Conservation (phyloP, 2,888 invertebrate genomes). For the Merodon equestris region DNA sequence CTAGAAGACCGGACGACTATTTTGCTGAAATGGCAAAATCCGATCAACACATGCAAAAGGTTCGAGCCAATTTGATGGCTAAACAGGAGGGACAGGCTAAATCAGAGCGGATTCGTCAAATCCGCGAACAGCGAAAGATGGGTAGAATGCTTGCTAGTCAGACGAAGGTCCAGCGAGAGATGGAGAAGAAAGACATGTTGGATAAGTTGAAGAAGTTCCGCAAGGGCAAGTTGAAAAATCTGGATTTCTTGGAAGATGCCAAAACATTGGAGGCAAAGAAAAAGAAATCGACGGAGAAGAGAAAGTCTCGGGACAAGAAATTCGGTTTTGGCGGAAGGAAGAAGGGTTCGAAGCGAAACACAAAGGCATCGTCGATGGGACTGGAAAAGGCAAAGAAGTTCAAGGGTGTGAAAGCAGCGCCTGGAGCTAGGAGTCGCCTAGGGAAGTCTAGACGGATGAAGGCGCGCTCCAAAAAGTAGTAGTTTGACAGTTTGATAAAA, state of each 20-base stretch:
- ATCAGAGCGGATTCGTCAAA: slow-evolving; percentile 93
- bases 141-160: slow-evolving; percentile 94
- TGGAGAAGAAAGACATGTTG: slow-evolving; percentile 94
- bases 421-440: slow-evolving; percentile 79
- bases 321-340: slow-evolving; percentile 98
- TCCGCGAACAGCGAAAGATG: slow-evolving; percentile 94
- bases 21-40: slow-evolving; percentile 99
- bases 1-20: slow-evolving; percentile 95
- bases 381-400: slow-evolving; percentile 72
- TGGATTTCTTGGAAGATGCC: slow-evolving; percentile 88
- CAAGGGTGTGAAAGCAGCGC: slow-evolving; percentile 72
- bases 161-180: slow-evolving; percentile 89
- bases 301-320: slow-evolving; percentile 88
- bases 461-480: slow-evolving; percentile 74
- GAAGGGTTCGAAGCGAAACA: slow-evolving; percentile 92
- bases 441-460: slow-evolving; percentile 81
- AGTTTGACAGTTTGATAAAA: background rate
- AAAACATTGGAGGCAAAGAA: slow-evolving; percentile 77
- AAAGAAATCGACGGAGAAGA: slow-evolving; percentile 79
- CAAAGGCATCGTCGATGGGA: slow-evolving; percentile 84
- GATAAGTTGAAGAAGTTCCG: slow-evolving; percentile 96
- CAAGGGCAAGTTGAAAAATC: slow-evolving; percentile 88
- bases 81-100: slow-evolving; percentile 92
- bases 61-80: slow-evolving; percentile 88
- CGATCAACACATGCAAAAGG: slow-evolving; percentile 98